Conservation (phyloP, 64 coral and sea anemone species). For the Hydrozoanthus tunicans region DNA sequence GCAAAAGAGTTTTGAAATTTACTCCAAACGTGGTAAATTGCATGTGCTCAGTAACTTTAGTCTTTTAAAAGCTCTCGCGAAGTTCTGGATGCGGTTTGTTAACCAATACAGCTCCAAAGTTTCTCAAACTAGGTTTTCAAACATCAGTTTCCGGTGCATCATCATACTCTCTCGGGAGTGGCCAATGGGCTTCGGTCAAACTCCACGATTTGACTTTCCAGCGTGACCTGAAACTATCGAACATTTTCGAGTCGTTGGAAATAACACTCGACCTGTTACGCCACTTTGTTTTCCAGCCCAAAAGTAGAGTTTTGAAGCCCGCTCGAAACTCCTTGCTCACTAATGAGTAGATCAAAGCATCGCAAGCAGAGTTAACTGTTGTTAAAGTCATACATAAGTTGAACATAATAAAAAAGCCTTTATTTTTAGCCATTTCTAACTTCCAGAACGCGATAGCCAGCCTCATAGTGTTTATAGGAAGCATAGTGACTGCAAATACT, state of each 20-base stretch:
- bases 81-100: no score
- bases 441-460: constrained; percentile 48
- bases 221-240: not conserved
- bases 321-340: constrained; percentile 35
- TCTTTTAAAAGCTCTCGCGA: not conserved
- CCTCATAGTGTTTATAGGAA: constrained; percentile 36
- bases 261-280: not conserved
- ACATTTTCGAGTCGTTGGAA: not conserved
- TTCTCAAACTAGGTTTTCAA: not conserved
- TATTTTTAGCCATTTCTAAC: not conserved
- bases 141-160: constrained; percentile 17
- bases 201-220: not conserved
- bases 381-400: constrained; percentile 56
- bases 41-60: not conserved
- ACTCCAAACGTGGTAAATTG: no score
- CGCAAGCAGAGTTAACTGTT: constrained; percentile 33
- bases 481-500: constrained; percentile 42
- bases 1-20: not conserved
- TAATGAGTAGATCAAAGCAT: constrained; percentile 51
- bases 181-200: not conserved
- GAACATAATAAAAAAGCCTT: constrained; percentile 29
- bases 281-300: constrained; percentile 36
- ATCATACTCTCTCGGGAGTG: constrained; percentile 9
- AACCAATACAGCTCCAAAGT: not conserved
- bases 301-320: constrained; percentile 42